Evolutionary conservation across 2,113 vertebrate species (phyloP), one percentile per base, ranked within the genome.

Genomic region (Theristicus caerulescens): DNA sequence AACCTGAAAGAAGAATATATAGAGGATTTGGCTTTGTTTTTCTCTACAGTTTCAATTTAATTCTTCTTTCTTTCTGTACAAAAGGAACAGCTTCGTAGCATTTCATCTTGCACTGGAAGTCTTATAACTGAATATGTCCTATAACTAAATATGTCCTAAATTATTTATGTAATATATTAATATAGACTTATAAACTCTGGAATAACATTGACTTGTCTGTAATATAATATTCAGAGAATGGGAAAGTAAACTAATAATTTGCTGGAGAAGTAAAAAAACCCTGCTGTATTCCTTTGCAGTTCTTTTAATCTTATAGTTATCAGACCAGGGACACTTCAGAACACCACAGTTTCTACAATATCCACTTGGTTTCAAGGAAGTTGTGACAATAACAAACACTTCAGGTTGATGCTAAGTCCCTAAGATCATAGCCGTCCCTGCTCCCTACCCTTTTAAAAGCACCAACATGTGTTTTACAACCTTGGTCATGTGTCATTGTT

Each of bases 121-220:
- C 51, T 80, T 82, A 46, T 54, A 90, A 91, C 51, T 57, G 51
- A 65, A n/a, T 36, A 66, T 82, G 36, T 64, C n/a, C 36, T 36
- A 36, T 55, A 72, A 80, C 47, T 72, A 47, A 72, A 44, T 13
- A 72, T 54, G 47, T 88, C 92, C 70, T 44, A 58, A 90, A 74
- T 92, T 89, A 87, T 93, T 96, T 94, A 82, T 89, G n/a, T 40
- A 47, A 52, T 47, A 85, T 93, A 87, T 95, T 85, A 93, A 89
- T 96, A 93, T 58, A 95, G 81, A 96, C 34, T 93, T 89, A 73
- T 38, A 87, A 72, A 95, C 55, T 82, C 34, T 11, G 3, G 42
- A 76, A 82, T 80, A 94, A 61, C 65, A 91, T 38, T 72, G 49
- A 87, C 19, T 83, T 81, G 19, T 38, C 86, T 82, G n/a, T 57